Evolutionary conservation across 1,140 invertebrate genomes (phyloP).

Genomic region (Mactra quadrangularis): DNA sequence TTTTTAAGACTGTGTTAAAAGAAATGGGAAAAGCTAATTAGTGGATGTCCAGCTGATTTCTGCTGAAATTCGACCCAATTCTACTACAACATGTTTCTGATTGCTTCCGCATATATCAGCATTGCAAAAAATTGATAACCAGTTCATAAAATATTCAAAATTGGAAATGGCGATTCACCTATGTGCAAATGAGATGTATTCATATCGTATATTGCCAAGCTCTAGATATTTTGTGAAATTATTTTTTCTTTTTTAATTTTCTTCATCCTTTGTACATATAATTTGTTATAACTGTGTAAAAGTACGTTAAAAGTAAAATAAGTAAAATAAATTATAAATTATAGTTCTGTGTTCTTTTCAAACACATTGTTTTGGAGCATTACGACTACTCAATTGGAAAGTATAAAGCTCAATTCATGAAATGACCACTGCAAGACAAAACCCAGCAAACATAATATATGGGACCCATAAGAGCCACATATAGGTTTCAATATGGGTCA

Average conservation of each 20-base stretch:
- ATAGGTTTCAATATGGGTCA: no score
- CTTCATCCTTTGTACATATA: constrained; percentile 36
- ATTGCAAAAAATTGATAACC: no score
- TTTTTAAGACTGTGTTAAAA: no score
- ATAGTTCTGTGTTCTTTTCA: not conserved
- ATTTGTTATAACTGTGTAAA: constrained; percentile 45
- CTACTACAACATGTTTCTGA: no score
- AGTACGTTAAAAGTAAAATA: constrained; percentile 26
- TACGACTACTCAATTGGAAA: not conserved
- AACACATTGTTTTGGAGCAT: not conserved
- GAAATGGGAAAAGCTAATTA: no score
- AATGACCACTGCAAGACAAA: not conserved
- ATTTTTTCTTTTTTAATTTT: constrained; percentile 18
- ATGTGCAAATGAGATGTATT: constrained; percentile 16
- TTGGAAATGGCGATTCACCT: no score
- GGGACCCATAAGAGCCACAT: no score
- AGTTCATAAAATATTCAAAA: no score
- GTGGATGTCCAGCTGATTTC: no score
- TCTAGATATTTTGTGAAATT: not conserved
- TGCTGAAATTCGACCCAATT: no score
- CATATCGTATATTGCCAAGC: not conserved
- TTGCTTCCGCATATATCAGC: no score
- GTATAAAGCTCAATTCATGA: not conserved
- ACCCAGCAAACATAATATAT: not conserved
- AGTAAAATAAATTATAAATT: constrained; percentile 19